These are phyloP conservation scores for Cataglyphis cursor DNA, from an alignment of 2,888 invertebrate species.

Conservation along the genomic window DNA sequence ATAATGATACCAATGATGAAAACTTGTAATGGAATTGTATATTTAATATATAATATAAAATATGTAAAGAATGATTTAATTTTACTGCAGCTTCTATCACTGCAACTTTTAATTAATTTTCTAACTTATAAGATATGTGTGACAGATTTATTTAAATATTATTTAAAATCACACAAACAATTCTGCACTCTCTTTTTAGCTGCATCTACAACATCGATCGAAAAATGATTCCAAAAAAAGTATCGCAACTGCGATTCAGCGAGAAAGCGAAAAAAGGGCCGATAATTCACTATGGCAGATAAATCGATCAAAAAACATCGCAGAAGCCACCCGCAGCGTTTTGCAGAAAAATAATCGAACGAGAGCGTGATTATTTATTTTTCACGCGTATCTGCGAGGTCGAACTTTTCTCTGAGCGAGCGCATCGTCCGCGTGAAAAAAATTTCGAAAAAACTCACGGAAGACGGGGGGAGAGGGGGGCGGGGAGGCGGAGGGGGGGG, in stretches of 20 bases:
- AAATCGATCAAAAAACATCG: conserved; percentile 9
- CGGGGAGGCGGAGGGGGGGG: too few relatives aligned
- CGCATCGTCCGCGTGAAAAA: not conserved
- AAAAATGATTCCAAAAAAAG: conserved; percentile 9
- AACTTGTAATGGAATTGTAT: not conserved
- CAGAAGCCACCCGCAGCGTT: not conserved
- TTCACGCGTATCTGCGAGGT: not conserved
- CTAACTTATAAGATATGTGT: not conserved
- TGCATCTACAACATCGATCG: conserved; percentile 4
- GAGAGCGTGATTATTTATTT: not conserved
- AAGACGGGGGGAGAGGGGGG: too few relatives aligned
- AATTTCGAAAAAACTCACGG: not conserved
- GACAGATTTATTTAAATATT: not conserved
- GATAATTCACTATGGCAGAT: not conserved
- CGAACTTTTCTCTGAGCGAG: conserved; percentile 57
- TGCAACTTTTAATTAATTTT: conserved; percentile 4
- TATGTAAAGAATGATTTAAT: not conserved
- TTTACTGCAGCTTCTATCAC: not conserved
- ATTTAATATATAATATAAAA: not conserved
- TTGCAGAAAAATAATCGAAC: not conserved
- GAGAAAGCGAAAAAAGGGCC: not conserved
- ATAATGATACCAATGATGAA: not conserved
- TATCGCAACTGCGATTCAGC: not conserved
- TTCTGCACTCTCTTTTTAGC: not conserved
- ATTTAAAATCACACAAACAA: not conserved